Base-by-base conservation (phyloP, 2,113 vertebrate genomes). In the Rhynchomys soricoides region DNA sequence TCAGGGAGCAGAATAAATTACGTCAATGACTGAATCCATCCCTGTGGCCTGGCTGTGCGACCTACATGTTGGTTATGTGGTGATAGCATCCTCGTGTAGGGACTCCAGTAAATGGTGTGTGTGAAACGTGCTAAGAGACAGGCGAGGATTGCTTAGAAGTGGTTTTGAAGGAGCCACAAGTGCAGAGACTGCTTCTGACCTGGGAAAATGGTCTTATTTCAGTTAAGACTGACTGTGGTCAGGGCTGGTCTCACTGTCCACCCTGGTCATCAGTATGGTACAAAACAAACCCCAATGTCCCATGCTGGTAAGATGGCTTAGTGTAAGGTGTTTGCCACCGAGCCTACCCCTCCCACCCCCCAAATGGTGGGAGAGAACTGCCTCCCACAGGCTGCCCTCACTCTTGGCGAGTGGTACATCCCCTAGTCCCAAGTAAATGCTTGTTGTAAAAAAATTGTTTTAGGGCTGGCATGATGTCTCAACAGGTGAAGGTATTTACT, bases 191-290 rank as follows among this genome's bases (percentile, higher is more conserved):
- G n/a, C 34, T 68, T 93, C 37, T 91, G 73, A 93, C 64, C 66
- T 64, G 2, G 59, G 37, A 66, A 66, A 59, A 57, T 7, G 26
- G 50, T 45, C 86, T 29, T 34, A 24, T 68, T 90, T 89, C 43
- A 40, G 62, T 1, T 31, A 37, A 40, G 64, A 2, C 43, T 0
- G 16, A 0, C 26, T 13, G 12, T 5, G 12, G 40, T 50, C 62
- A 83, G 77, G 59, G 57, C 71, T 29, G 22, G 3, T 77, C 59
- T 45, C 7, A 0, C 66, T 52, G 12, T 62, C 75, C 43, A 15
- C 50, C 68, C 64, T 74, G 10, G 40, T 87, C 70, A 50, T 64
- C 83, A 85, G 22, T 71, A 40, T 86, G 26, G 68, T 57, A 22
- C 15, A 0, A 19, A 86, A 81, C 37, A n/a, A 81, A 81, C 52